These are phyloP conservation scores for Phania funesta DNA, from an alignment of 2,888 invertebrate genomes.

Conservation along the genomic window DNA sequence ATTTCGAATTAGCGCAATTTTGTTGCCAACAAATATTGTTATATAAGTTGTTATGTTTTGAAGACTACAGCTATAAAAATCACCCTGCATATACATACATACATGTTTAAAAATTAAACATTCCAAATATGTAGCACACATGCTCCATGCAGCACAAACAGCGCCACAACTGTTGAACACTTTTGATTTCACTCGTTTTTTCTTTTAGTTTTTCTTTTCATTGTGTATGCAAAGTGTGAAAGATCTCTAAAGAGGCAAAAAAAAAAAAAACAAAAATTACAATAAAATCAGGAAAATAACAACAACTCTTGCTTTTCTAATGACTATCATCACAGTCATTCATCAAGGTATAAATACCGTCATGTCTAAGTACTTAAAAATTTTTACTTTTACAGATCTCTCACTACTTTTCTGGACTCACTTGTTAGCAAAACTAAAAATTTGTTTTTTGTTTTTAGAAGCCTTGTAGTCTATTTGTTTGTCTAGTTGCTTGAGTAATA, in stretches of 20 bases:
- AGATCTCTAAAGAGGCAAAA: conserved; percentile 42
- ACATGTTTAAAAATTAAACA: conserved; percentile 21
- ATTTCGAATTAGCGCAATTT: too few species aligned
- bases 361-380: conserved; percentile 32
- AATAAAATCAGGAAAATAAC: conserved; percentile 2
- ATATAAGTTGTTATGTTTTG: too few species aligned
- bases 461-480: not conserved
- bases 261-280: conserved; percentile 11
- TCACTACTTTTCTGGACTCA: not conserved
- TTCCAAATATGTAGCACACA: conserved; percentile 63
- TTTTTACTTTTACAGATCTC: not conserved
- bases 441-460: conserved; percentile 1
- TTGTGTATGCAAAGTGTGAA: conserved; percentile 49
- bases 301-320: conserved; percentile 27
- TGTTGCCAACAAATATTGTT: too few species aligned
- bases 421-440: not conserved
- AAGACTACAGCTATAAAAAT: too few species aligned
- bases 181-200: conserved; percentile 62
- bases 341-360: conserved; percentile 66
- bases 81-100: too few species aligned
- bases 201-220: conserved; percentile 4
- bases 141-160: conserved; percentile 54
- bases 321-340: conserved; percentile 66
- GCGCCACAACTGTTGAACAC: conserved; percentile 22
- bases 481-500: conserved; percentile 49